Conservation (phyloP, 2,888 invertebrate genomes). For the Nemotelus pantherinus region DNA sequence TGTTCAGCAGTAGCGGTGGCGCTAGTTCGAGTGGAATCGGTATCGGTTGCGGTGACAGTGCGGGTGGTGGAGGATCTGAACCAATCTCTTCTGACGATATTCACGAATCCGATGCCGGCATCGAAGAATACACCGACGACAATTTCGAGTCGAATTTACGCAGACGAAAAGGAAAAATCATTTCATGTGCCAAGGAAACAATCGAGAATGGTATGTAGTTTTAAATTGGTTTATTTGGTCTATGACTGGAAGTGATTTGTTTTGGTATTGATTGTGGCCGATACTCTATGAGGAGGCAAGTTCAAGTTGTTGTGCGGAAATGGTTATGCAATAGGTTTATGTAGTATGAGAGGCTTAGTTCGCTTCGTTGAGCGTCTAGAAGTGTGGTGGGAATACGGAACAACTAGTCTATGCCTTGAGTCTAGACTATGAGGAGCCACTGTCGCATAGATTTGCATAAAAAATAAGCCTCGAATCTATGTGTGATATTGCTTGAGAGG, state of each 20-base stretch:
- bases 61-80: conserved; percentile 54
- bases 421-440: conserved; percentile 41
- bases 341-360: neutral
- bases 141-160: conserved; percentile 64
- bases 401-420: neutral
- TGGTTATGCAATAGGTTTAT: conserved; percentile 37
- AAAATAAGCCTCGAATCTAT: neutral
- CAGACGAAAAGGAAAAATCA: conserved; percentile 65
- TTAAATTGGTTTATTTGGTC: neutral
- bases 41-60: conserved; percentile 1
- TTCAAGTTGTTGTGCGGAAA: neutral
- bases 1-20: conserved; percentile 36
- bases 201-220: conserved; percentile 63
- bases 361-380: neutral
- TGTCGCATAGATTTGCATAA: neutral
- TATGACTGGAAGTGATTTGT: neutral
- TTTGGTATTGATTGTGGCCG: neutral
- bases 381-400: conserved; percentile 13
- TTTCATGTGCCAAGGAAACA: conserved; percentile 66
- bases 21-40: conserved; percentile 36
- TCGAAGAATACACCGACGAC: conserved; percentile 59
- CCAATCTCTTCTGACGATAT: conserved; percentile 62
- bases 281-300: too few species aligned
- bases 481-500: neutral
- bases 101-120: conserved; percentile 59